Base-by-base conservation (phyloP, 2,888 invertebrate genomes). In the Hirtodrosophila confusa region DNA sequence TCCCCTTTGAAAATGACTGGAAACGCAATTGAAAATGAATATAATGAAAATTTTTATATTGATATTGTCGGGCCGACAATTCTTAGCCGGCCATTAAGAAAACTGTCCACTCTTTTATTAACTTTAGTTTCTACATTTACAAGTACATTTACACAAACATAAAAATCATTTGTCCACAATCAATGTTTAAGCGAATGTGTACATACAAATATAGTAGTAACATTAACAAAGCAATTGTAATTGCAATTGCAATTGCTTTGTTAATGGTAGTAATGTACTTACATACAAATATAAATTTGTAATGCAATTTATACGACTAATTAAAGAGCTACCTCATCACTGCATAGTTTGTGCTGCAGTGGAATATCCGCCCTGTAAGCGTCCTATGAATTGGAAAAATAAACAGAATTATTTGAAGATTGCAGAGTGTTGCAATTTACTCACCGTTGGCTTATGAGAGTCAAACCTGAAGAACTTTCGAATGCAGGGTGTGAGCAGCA, bases 401-500 rank as follows among this genome's bases (percentile, higher is more conserved):
- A n/a, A 29, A 6, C 8, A 23, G 10, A 6, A 37, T 49, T 7
- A n/a, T 1, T 9, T 8, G 0, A 6, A 45, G n/a, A 17, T 37
- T 17, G 2, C 6, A 10, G 9, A 3, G 3, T 12, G 40, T 9
- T 0, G 17, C 3, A 4, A 29, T 40, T 24, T 8, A 47, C 56
- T 61, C n/a, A 67, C 86, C 60, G 50, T 55, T 29, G 45, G 45
- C 27, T 51, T 70, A 8, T 65, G 40, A 2, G 45, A 41, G 5
- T 58, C 65, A 27, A 41, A 63, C 4, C 36, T 69, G 8, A 80
- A 83, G 35, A 62, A 78, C 62, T 88, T 90, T 27, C 90, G 83
- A 68, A 91, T 89, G 36, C 85, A 90, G 0, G 96, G 96, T 0
- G 96, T 94, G 17, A 96, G 87, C 3, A 96, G 90, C 50, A 91